Conservation (phyloP, 2,888 invertebrate genomes). For the Amblyteles armatorius region DNA sequence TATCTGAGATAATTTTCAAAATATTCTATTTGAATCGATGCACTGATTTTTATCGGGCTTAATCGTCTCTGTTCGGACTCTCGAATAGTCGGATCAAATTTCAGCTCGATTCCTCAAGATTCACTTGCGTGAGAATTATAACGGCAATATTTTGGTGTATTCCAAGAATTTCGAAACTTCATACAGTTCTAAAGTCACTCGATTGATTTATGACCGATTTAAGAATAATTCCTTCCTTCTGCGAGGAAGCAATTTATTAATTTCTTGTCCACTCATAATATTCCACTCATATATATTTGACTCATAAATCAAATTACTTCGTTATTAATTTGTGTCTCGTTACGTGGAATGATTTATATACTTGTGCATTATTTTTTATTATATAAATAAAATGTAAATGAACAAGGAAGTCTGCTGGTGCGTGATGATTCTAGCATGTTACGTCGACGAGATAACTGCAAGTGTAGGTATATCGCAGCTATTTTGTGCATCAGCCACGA, state of each 20-base stretch:
- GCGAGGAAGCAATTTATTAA: background rate
- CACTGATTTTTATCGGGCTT: background rate
- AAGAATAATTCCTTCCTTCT: no score
- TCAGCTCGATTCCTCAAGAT: background rate
- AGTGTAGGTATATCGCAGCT: background rate
- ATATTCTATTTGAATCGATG: background rate
- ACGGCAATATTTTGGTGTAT: background rate
- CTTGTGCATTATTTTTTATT: background rate
- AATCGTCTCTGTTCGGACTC: background rate
- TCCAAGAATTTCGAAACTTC: background rate
- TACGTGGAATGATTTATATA: background rate
- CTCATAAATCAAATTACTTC: background rate
- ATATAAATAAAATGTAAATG: background rate
- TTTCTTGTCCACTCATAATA: background rate
- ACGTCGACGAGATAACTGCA: slow-evolving; percentile 26
- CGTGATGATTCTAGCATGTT: slow-evolving; percentile 49
- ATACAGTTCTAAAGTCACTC: no score
- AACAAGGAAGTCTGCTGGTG: slow-evolving; percentile 18
- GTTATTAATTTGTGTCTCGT: background rate
- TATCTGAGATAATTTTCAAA: background rate
- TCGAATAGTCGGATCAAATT: background rate
- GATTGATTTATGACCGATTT: no score
- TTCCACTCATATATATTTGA: background rate
- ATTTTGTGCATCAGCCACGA: slow-evolving; percentile 52
- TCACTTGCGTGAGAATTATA: background rate